Base-by-base conservation (phyloP, 1,140 invertebrate genomes). In the Stenopsyche tienmushanensis region DNA sequence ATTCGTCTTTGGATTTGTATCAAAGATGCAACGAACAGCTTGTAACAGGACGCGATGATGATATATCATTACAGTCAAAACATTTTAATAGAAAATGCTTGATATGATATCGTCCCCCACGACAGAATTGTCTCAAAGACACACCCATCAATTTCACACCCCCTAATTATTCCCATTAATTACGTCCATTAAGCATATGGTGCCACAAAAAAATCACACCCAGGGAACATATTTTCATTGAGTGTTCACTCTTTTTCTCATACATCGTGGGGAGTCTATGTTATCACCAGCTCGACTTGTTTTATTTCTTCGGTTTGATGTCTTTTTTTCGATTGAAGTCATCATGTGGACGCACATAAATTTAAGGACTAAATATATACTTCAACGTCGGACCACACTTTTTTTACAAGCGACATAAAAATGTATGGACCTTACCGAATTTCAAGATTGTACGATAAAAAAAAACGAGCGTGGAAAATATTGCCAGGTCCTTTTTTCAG, bases 251-350 rank as follows among this genome's bases (percentile, higher is more conserved):
- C 18, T 18, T 15, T n/a, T 47, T 47, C 44, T 47, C 44, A 47
- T 47, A 15, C 55, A 15, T 58, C 57, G 57, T 60, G 57, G 57
- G 57, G 57, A 60, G 57, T 60, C 57, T 60, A 20, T 26, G 57
- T 60, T 60, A 60, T 60, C 57, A 39, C 29, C 7, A 23, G 13
- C 2, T 8, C 17, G 52, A 54, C 42, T 34, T 34, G 57, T 60
- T 60, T 60, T 60, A 60, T 60, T 60, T 60, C 57, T 34, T n/a
- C 52, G 57, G 21, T 60, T 60, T 60, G 57, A 60, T 60, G 57
- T 47, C 57, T 60, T 60, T 60, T 34, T 60, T 60, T 60, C 57
- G 41, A 60, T 60, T 44, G 42, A 47, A 20, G 41, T 13, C 34
- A n/a, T 47, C 44, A 47, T 15, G 44, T 15, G 18, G 34, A 18